phyloP scores from a whole-genome alignment of 2,113 vertebrate genomes.

The Sprattus sprattus region DNA sequence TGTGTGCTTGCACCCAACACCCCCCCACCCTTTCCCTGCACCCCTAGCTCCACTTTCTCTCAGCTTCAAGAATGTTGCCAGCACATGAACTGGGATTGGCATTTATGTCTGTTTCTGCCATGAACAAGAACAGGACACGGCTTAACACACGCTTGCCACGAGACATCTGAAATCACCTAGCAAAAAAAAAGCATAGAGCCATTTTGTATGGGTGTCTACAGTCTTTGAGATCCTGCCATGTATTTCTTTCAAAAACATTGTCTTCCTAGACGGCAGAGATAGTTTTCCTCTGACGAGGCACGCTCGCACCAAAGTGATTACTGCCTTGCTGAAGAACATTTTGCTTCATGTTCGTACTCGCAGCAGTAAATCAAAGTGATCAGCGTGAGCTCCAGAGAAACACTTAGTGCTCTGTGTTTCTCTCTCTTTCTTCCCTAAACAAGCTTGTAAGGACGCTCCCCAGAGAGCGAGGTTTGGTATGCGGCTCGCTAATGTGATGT shows the following conservation, averaged over 20 bases:
- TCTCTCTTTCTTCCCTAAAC: not conserved
- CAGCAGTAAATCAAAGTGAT: constrained; percentile 37
- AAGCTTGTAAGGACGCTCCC: not conserved
- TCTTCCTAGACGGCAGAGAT: constrained; percentile 14
- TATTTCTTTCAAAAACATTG: not conserved
- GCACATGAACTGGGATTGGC: not conserved
- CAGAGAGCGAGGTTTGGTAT: not conserved
- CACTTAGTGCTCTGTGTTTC: constrained; percentile 2
- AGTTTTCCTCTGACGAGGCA: constrained; percentile 42
- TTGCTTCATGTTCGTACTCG: constrained; percentile 45
- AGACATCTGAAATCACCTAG: not conserved
- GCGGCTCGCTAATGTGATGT: not conserved
- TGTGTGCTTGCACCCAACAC: constrained; percentile 29
- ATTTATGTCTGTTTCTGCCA: not conserved
- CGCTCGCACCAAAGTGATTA: constrained; percentile 37
- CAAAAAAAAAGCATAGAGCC: not conserved
- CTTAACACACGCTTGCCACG: not conserved
- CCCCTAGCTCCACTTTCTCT: constrained; percentile 12
- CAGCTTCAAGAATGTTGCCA: constrained; percentile 13
- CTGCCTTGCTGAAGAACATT: not conserved
- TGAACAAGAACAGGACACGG: not conserved
- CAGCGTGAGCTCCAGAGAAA: constrained; percentile 21
- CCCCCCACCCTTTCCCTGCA: constrained; percentile 4
- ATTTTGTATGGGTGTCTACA: not conserved
- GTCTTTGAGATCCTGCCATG: not conserved